These are phyloP conservation scores for Diachrysia chrysitis DNA, from an alignment of 2,888 invertebrate species.

Conservation along the genomic window DNA sequence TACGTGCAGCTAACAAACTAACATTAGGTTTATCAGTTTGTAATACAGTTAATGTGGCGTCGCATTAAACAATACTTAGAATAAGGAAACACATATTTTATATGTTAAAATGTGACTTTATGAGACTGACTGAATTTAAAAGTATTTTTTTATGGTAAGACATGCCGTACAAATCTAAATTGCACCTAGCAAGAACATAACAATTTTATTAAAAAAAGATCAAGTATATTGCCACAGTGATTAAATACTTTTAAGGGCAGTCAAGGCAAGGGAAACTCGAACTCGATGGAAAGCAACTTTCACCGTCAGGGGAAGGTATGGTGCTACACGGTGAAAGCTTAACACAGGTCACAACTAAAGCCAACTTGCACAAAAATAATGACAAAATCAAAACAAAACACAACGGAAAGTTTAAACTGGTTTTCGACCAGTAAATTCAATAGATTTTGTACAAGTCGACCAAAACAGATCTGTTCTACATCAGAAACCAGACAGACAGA, in stretches of 20 bases:
- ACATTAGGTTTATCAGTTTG: not conserved
- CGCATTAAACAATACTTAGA: not conserved
- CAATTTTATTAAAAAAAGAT: too few species aligned
- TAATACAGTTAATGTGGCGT: not conserved
- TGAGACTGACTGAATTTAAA: not conserved
- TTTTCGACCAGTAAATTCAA: too few species aligned
- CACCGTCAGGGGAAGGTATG: conserved; percentile 15
- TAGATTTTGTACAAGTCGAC: too few species aligned
- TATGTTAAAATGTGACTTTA: too few species aligned
- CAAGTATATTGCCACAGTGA: too few species aligned
- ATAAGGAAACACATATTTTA: not conserved
- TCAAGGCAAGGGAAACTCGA: not conserved
- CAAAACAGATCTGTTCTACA: not conserved
- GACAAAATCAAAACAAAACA: not conserved
- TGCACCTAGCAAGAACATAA: not conserved
- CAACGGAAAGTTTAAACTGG: too few species aligned
- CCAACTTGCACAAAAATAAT: conserved; percentile 4
- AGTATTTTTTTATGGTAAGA: too few species aligned
- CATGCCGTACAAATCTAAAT: not conserved
- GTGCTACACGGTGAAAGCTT: not conserved
- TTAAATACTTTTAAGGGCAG: not conserved
- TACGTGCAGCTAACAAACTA: not conserved
- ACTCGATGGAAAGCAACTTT: conserved; percentile 40
- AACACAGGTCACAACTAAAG: not conserved
- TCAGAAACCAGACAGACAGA: not conserved